Conservation (phyloP, 1,140 invertebrate genomes). For the Lordiphosa clarofinis region DNA sequence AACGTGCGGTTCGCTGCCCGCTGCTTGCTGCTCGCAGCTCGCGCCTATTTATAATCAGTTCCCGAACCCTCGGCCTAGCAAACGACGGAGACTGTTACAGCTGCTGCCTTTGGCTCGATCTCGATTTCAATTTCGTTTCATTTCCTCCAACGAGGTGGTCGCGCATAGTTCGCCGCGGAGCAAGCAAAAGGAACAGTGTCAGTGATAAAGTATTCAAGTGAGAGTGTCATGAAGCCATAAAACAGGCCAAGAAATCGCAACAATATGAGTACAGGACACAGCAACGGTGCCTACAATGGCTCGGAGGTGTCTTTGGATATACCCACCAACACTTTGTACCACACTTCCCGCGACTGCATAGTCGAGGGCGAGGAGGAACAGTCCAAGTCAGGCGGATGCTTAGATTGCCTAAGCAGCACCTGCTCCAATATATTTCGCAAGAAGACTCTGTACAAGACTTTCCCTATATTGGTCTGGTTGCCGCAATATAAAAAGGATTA, state of each 20-base stretch:
- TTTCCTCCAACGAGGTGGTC: constrained; percentile 51
- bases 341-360: constrained; percentile 68
- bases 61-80: constrained; percentile 37
- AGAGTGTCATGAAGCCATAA: constrained; percentile 59
- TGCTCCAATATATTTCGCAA: constrained; percentile 78
- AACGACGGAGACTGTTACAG: constrained; percentile 45
- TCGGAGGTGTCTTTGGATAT: constrained; percentile 71
- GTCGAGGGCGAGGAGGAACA: constrained; percentile 57
- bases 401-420: constrained; percentile 40
- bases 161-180: constrained; percentile 49
- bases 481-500: constrained; percentile 85
- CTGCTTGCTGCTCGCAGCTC: constrained; percentile 34
- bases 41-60: constrained; percentile 69
- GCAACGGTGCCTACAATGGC: constrained; percentile 51
- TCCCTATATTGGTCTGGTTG: constrained; percentile 88
- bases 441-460: constrained; percentile 85
- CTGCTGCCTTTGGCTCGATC: constrained; percentile 29
- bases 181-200: constrained; percentile 9
- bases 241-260: constrained; percentile 28
- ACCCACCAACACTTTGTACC: constrained; percentile 68
- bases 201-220: constrained; percentile 29
- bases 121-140: constrained; percentile 44
- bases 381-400: constrained; percentile 19
- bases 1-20: constrained; percentile 37
- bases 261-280: constrained; percentile 52